Evolutionary conservation across 35 echinoderm and acorn worm genomes (phyloP).

Genomic region (Nesometra sesokonis): DNA sequence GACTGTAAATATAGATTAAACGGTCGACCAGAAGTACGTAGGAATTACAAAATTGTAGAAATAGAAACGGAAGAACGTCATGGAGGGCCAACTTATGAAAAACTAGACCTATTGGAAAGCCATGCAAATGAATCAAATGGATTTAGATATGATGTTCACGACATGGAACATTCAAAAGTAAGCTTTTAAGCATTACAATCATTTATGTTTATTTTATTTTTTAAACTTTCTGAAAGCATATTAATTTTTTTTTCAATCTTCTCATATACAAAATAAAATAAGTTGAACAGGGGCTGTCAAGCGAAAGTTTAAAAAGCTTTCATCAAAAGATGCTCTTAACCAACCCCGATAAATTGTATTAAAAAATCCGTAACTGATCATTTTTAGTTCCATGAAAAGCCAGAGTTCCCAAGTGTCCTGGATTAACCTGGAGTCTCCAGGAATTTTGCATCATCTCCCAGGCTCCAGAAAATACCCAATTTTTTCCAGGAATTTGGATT

Average conservation of each 20-base stretch:
- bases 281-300: neutral
- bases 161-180: neutral
- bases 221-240: neutral
- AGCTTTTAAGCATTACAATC: neutral
- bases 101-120: neutral
- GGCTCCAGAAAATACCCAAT: too few species aligned
- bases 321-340: too few species aligned
- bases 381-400: too few species aligned
- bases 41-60: constrained; percentile 50
- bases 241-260: neutral
- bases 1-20: constrained; percentile 93
- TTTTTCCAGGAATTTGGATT: too few species aligned
- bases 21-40: constrained; percentile 45
- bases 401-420: too few species aligned
- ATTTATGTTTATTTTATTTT: too few species aligned
- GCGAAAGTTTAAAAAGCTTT: too few species aligned
- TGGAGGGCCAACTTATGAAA: constrained; percentile 9
- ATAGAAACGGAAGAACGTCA: constrained; percentile 20
- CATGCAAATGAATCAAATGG: neutral
- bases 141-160: neutral
- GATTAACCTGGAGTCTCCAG: too few species aligned
- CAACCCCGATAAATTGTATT: too few species aligned
- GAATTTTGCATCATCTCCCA: too few species aligned
- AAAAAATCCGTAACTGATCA: too few species aligned
- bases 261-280: neutral